Percentiles rank a stretch among this genome's conserved stretches.
phyloP scores from a whole-genome alignment of 2,113 vertebrate species.

The Bombycilla garrulus region DNA sequence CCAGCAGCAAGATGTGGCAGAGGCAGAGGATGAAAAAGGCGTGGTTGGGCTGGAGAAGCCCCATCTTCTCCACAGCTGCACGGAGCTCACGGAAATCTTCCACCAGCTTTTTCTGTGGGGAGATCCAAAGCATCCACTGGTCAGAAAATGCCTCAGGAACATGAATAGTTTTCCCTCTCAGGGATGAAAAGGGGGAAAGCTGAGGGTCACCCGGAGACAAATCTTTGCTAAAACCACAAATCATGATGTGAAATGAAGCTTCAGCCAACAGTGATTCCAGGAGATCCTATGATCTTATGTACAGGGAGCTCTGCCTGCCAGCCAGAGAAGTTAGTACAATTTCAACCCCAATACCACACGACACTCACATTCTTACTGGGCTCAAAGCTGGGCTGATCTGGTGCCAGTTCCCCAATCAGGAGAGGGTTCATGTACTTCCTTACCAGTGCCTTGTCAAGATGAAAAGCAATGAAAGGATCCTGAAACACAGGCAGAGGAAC shows the following conservation, averaged over 20 bases:
- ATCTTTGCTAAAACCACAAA: not conserved
- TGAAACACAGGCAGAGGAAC: not conserved
- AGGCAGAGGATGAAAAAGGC: conserved; percentile 74
- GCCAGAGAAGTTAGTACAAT: not conserved
- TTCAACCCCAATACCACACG: not conserved
- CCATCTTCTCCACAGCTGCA: conserved; percentile 71
- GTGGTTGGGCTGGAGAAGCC: conserved; percentile 71
- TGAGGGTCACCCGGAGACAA: not conserved
- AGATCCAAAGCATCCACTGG: not conserved
- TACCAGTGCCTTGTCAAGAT: conserved; percentile 78
- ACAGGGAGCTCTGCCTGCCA: not conserved
- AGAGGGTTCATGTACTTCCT: conserved; percentile 76
- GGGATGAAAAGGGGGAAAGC: not conserved
- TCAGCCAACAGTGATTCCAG: not conserved
- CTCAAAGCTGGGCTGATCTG: conserved; percentile 79
- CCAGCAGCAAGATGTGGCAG: conserved; percentile 78
- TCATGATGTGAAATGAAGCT: not conserved
- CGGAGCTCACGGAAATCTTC: conserved; percentile 79
- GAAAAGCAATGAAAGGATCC: conserved; percentile 82
- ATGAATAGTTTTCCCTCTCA: not conserved
- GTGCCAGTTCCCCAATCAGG: conserved; percentile 80
- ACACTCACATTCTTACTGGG: conserved; percentile 80
- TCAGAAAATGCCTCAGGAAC: not conserved
- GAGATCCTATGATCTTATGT: not conserved
- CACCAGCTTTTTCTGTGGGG: conserved; percentile 67